Evolutionary conservation across 2,888 invertebrate genomes (phyloP).

Genomic region (Diadegma fenestrale): DNA sequence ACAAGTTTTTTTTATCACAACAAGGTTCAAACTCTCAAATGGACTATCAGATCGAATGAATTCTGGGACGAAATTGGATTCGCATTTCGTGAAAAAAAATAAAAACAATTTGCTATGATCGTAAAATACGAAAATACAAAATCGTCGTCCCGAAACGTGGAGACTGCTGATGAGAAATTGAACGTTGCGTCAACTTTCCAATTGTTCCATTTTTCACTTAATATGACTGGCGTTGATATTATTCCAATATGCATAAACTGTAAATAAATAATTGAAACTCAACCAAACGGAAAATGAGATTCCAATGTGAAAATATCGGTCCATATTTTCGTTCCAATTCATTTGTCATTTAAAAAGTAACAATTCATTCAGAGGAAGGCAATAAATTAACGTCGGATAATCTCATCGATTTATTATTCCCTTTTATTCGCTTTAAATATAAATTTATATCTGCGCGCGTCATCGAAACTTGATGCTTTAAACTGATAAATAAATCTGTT

Average conservation of each 20-base stretch:
- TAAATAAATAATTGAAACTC: neutral
- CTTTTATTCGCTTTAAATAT: neutral
- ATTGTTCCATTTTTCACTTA: neutral
- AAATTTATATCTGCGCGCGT: neutral
- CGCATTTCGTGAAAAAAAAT: neutral
- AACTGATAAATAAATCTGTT: neutral
- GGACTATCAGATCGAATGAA: neutral
- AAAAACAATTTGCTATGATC: neutral
- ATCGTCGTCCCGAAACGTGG: neutral
- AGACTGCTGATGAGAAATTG: neutral
- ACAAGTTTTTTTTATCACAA: neutral
- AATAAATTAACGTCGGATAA: conserved; percentile 2
- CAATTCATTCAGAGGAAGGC: neutral
- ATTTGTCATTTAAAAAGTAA: neutral
- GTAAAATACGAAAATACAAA: neutral
- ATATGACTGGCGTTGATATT: neutral
- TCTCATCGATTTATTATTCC: conserved; percentile 1
- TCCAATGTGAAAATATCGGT: conserved; percentile 1
- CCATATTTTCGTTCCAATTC: neutral
- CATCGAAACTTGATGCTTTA: neutral
- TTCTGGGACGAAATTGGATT: neutral
- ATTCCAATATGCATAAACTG: neutral
- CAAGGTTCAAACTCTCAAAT: neutral
- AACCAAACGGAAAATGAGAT: neutral
- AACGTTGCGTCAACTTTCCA: neutral